These are phyloP conservation scores for Pseudochirops cupreus DNA, from an alignment of 2,797 vertebrate genomes.

Conservation along the genomic window DNA sequence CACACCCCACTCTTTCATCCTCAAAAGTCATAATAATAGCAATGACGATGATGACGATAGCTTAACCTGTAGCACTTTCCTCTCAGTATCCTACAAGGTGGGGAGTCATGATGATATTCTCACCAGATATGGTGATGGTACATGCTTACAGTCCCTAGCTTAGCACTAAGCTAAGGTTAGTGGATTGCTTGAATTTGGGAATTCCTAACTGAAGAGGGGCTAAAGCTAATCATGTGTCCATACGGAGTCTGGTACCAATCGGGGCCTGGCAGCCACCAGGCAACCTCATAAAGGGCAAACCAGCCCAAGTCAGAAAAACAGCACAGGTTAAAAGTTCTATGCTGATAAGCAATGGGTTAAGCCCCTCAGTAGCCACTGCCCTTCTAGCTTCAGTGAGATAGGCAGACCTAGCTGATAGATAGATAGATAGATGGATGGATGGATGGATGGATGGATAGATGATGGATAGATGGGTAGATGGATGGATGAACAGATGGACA, in stretches of 20 bases:
- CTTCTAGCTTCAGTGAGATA: not conserved
- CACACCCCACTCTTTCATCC: not conserved
- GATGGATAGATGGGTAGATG: no score
- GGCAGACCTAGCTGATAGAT: not conserved
- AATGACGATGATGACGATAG: not conserved
- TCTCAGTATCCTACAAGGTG: not conserved
- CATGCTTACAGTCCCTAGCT: not conserved
- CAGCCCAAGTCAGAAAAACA: not conserved
- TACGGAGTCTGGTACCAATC: not conserved
- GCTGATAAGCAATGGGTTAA: not conserved
- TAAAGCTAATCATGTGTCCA: not conserved
- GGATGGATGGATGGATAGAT: no score
- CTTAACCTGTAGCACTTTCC: not conserved
- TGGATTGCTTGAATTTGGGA: not conserved
- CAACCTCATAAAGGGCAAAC: not conserved
- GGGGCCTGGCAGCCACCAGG: not conserved
- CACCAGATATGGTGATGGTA: not conserved
- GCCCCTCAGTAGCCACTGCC: not conserved
- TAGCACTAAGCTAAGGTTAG: fast-evolving
- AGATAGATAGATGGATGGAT: no score
- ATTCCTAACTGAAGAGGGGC: not conserved
- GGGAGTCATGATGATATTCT: not conserved
- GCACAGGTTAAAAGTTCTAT: not conserved
- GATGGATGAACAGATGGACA: fast-evolving
- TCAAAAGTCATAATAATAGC: not conserved